Percentiles rank a stretch among this genome's conserved stretches.
Conservation (phyloP, 1,140 invertebrate genomes). For the Ectropis grisescens region DNA sequence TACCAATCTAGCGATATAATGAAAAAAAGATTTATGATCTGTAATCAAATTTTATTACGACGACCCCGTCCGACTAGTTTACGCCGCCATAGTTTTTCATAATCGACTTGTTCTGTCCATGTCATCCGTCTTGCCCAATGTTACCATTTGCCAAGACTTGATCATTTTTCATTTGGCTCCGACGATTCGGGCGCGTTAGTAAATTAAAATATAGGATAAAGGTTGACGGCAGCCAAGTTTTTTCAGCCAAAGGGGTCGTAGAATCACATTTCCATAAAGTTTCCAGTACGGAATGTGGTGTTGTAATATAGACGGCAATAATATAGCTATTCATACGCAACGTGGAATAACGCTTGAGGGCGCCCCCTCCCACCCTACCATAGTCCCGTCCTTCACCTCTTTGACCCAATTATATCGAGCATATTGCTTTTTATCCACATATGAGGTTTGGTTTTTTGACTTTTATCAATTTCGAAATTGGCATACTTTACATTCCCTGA, state of each 20-base stretch:
- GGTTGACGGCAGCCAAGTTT: constrained; percentile 25
- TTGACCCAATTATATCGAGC: constrained; percentile 54
- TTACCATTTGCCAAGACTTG: no score
- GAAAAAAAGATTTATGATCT: constrained; percentile 67
- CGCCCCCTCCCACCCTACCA: constrained; percentile 21
- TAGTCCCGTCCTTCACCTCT: constrained; percentile 34
- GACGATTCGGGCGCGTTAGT: no score
- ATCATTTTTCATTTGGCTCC: no score
- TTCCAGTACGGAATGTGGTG: constrained; percentile 40
- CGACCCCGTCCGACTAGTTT: constrained; percentile 36
- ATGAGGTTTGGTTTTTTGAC: no score
- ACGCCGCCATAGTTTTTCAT: constrained; percentile 11
- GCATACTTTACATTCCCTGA: no score
- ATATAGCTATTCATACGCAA: constrained; percentile 44
- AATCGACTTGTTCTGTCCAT: constrained; percentile 26
- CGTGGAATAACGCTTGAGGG: constrained; percentile 27
- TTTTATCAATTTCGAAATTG: no score
- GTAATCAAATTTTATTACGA: constrained; percentile 64
- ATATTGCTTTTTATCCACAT: constrained; percentile 32
- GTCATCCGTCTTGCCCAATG: no score
- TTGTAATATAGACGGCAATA: constrained; percentile 43
- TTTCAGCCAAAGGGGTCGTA: constrained; percentile 48
- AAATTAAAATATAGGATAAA: no score
- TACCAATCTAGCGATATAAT: constrained; percentile 48
- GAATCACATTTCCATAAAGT: constrained; percentile 52